A percentile compares a stretch with the other conserved stretches of the same genome.
Conservation (phyloP, 2,113 vertebrate species). For the Sinocyclocheilus grahami region DNA sequence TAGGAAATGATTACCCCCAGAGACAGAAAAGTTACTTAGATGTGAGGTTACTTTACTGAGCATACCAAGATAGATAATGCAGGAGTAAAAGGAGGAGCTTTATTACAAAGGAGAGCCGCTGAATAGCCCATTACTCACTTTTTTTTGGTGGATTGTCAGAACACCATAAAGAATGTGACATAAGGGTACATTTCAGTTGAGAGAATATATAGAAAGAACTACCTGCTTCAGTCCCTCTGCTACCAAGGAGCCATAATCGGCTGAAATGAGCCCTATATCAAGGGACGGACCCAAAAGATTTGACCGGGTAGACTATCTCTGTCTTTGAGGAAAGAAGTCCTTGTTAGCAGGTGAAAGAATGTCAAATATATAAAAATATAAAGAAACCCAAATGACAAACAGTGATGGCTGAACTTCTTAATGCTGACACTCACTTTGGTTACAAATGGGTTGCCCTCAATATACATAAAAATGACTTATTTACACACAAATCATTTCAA, state of each 20-base stretch:
- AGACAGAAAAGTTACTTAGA: neutral
- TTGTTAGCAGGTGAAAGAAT: constrained; percentile 67
- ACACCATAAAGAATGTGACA: constrained; percentile 35
- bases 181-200: constrained; percentile 55
- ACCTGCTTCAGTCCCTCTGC: constrained; percentile 70
- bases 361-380: constrained; percentile 39
- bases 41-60: neutral
- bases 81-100: neutral
- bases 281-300: constrained; percentile 72
- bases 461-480: neutral
- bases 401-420: constrained; percentile 65
- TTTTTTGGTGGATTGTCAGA: constrained; percentile 35
- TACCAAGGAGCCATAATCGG: constrained; percentile 72
- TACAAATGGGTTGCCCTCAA: neutral
- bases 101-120: neutral
- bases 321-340: constrained; percentile 72
- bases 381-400: constrained; percentile 31
- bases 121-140: constrained; percentile 14
- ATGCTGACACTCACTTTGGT: constrained; percentile 21
- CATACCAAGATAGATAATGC: neutral
- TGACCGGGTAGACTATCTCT: constrained; percentile 79
- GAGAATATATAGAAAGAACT: constrained; percentile 70
- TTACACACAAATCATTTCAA: neutral
- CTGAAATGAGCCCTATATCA: constrained; percentile 74
- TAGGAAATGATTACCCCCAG: neutral